A percentile compares a stretch with the other conserved stretches of the same genome.
Conservation (phyloP, 2,797 vertebrate genomes). For the Okamejei kenojei region DNA sequence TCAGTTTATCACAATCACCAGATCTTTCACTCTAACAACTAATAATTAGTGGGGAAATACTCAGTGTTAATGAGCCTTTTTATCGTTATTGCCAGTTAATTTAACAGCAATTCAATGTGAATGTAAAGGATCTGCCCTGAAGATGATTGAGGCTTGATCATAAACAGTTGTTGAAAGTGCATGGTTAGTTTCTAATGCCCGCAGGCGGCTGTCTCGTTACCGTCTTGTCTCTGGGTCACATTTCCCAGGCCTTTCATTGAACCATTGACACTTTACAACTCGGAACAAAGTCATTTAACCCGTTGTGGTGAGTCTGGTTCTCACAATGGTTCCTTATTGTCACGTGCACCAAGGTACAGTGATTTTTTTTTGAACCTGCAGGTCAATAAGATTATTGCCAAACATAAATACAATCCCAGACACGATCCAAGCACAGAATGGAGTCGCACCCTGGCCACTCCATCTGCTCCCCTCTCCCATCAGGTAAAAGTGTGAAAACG, state of each 20-base stretch:
- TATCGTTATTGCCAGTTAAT: conserved; percentile 8
- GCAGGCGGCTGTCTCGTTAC: neutral
- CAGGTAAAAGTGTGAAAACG: no score
- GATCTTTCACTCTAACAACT: neutral
- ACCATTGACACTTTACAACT: no score
- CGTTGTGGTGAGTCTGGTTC: no score
- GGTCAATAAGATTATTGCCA: no score
- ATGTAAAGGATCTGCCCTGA: neutral
- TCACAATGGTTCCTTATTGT: no score
- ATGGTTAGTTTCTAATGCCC: neutral
- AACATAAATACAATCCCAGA: no score
- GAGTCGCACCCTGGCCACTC: no score
- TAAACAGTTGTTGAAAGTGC: neutral
- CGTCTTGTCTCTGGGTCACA: neutral
- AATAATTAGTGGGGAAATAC: conserved; percentile 3
- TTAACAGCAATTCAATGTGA: neutral
- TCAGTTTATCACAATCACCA: neutral
- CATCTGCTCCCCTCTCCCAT: no score
- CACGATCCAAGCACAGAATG: no score
- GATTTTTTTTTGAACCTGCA: no score
- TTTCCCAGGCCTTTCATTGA: neutral
- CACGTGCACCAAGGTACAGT: no score
- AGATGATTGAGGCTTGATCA: neutral
- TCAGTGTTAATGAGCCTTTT: neutral
- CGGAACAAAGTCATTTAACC: no score